Conservation (phyloP, 92 coral and sea anemone species). For the Epizoanthus illoricatus region DNA sequence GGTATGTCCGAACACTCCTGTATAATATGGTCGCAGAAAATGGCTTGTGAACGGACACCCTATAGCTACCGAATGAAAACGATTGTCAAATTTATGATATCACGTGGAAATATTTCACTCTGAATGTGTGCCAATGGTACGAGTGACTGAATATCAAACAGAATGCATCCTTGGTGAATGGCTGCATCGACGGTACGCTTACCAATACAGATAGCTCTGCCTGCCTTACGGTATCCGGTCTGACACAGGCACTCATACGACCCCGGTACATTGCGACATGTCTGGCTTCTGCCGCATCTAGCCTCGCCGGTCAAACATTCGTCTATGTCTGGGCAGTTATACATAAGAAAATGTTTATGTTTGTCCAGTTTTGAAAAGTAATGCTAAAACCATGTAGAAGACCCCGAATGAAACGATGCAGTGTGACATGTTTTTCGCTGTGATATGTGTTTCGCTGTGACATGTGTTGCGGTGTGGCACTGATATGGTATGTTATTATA, state of each 20-base stretch:
- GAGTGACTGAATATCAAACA: not conserved
- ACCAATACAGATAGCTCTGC: constrained; percentile 37
- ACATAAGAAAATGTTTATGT: not conserved
- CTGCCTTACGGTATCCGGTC: constrained; percentile 19
- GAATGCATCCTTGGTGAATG: not conserved
- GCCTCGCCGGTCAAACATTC: constrained; percentile 28
- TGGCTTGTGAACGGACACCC: no score
- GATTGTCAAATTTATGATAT: no score
- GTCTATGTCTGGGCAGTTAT: constrained; percentile 27
- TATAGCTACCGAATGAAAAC: no score
- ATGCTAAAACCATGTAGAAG: not conserved
- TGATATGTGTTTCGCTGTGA: no score
- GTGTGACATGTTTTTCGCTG: no score
- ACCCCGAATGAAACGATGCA: not conserved
- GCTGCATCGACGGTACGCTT: not conserved
- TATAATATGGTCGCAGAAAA: no score
- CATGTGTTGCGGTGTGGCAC: no score
- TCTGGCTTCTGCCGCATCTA: constrained; percentile 32
- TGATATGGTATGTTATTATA: no score
- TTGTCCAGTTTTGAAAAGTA: no score
- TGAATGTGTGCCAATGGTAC: not conserved
- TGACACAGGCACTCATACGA: constrained; percentile 36
- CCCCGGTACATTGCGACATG: constrained; percentile 36
- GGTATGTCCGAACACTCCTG: no score
- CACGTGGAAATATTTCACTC: no score